Evolutionary conservation across 2,797 vertebrate genomes (phyloP).

Genomic region (Takifugu ocellatus): DNA sequence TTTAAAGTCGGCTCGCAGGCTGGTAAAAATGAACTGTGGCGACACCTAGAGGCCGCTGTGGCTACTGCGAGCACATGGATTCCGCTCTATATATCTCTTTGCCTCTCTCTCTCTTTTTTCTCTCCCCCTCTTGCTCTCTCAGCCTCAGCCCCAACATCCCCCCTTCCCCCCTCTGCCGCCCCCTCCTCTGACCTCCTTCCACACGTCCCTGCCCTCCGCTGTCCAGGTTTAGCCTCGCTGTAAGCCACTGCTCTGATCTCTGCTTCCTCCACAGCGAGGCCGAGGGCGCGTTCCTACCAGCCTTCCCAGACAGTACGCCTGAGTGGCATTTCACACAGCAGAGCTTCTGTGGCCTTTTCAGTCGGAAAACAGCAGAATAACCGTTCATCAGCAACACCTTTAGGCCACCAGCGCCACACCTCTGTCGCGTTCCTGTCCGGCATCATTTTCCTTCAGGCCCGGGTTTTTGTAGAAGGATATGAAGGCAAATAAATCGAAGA

Average conservation of each 20-base stretch:
- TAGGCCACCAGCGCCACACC: too few species aligned
- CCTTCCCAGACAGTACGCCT: neutral
- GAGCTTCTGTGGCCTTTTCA: neutral
- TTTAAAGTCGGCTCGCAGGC: conserved; percentile 5
- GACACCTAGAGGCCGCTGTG: conserved; percentile 42
- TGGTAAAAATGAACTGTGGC: conserved; percentile 31
- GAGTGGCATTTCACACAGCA: neutral
- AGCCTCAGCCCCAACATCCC: conserved; percentile 25
- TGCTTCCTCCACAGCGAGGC: conserved; percentile 15
- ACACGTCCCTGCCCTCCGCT: conserved; percentile 30
- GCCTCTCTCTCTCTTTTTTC: conserved; percentile 26
- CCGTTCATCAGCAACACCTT: neutral
- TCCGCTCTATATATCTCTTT: conserved; percentile 48
- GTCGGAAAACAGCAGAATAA: neutral
- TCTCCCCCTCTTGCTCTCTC: conserved; percentile 37
- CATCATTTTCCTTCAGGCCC: too few species aligned
- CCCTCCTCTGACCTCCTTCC: conserved; percentile 29
- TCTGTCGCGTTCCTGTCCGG: too few species aligned
- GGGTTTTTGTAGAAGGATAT: neutral
- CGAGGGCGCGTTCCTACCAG: conserved; percentile 6
- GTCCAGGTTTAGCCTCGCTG: conserved; percentile 24
- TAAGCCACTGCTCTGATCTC: conserved; percentile 30
- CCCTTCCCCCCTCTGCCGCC: neutral
- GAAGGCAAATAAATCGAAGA: neutral
- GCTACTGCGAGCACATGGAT: conserved; percentile 44